Percentiles rank a stretch among this genome's conserved stretches.
Conservation (phyloP, 2,888 invertebrate species). For the Zaprionus lineosus region DNA sequence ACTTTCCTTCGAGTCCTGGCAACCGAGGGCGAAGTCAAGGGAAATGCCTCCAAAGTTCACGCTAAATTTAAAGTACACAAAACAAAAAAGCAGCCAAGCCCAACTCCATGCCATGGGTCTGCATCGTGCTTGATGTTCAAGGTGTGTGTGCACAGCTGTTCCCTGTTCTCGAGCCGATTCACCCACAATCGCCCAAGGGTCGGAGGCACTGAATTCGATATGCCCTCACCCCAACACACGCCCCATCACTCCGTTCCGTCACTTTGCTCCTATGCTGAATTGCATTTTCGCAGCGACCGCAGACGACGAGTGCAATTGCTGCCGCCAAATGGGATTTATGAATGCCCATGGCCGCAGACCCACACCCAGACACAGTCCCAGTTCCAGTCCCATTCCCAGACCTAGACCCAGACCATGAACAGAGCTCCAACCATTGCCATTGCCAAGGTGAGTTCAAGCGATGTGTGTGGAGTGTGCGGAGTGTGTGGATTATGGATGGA, state of each 20-base stretch:
- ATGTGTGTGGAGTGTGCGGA: conserved; percentile 4
- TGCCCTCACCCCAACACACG: conserved; percentile 13
- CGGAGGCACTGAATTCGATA: conserved; percentile 58
- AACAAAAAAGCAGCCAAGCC: conserved; percentile 16
- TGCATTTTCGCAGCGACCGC: conserved; percentile 53
- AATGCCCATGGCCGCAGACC: conserved; percentile 32
- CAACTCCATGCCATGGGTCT: too few relatives aligned
- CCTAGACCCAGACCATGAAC: conserved; percentile 5
- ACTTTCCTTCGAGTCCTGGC: conserved; percentile 48
- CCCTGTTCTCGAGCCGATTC: conserved; percentile 26
- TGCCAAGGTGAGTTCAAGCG: conserved; percentile 38
- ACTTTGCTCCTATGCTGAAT: conserved; percentile 48
- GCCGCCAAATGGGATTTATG: conserved; percentile 65
- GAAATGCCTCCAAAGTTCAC: conserved; percentile 44
- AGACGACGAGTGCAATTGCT: conserved; percentile 61
- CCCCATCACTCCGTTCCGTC: neutral
- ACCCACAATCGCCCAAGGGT: conserved; percentile 31
- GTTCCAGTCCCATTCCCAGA: neutral
- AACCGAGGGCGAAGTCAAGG: conserved; percentile 1
- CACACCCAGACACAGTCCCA: conserved; percentile 5
- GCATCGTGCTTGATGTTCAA: too few relatives aligned
- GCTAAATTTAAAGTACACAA: conserved; percentile 58
- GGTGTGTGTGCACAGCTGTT: conserved; percentile 66
- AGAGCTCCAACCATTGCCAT: conserved; percentile 18
- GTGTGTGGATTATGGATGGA: too few relatives aligned